Conservation (phyloP, 2,888 invertebrate species). For the Drosophila aldrichi region DNA sequence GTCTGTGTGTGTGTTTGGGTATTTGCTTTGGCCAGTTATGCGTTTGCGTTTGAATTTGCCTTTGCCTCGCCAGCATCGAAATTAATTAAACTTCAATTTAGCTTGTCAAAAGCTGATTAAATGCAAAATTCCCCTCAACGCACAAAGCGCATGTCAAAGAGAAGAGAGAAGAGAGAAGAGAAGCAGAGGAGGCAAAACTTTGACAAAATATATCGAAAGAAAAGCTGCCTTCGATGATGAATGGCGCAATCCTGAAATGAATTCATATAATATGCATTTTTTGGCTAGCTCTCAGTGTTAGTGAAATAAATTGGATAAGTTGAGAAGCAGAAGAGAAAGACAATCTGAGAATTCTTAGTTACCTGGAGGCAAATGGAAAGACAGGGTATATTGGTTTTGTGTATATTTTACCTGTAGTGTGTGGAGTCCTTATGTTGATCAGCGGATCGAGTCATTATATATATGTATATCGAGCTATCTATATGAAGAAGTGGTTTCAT, state of each 20-base stretch:
- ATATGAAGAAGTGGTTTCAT: neutral
- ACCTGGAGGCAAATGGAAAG: neutral
- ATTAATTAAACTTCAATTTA: conserved; percentile 75
- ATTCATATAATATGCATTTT: neutral
- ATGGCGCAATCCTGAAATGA: conserved; percentile 1
- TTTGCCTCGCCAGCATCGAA: conserved; percentile 40
- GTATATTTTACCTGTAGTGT: neutral
- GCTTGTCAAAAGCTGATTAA: conserved; percentile 65
- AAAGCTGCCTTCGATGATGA: conserved; percentile 15
- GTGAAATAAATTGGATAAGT: conserved; percentile 10
- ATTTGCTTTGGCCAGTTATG: conserved; percentile 37
- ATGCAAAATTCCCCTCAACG: conserved; percentile 40
- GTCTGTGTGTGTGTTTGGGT: conserved; percentile 2
- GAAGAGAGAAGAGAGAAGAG: neutral
- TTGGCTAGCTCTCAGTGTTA: conserved; percentile 12
- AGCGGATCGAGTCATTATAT: too few species aligned
- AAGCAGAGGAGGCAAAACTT: conserved; percentile 1
- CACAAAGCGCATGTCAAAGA: neutral
- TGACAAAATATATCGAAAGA: conserved; percentile 8
- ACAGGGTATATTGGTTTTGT: too few species aligned
- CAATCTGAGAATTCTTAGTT: neutral
- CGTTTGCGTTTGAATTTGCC: conserved; percentile 16
- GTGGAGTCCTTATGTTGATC: too few species aligned
- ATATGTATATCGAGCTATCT: neutral
- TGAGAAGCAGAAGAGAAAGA: neutral